Evolutionary conservation across 1,140 invertebrate species (phyloP), one percentile per base, ranked within the genome.

Genomic region (Phocides pigmalion): DNA sequence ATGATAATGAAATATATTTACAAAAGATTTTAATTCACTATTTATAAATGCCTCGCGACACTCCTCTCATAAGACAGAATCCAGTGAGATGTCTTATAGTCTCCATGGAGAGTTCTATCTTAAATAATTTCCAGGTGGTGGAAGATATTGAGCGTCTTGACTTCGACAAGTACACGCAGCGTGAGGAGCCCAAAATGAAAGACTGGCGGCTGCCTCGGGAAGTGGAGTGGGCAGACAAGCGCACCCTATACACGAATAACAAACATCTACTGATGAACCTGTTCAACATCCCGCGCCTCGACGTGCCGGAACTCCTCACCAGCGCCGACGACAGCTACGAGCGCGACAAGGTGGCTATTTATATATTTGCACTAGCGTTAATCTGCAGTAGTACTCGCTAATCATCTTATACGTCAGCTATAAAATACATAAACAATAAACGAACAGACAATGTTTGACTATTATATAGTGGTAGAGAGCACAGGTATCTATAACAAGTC

Each of bases 131-230:
- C 0, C 56, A 90, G 88, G 88, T 90, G 0, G 93, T 97, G 0
- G 96, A 98, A 82, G 97, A 98, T 91, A 96, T 98, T 54, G 97
- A 98, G 84, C 86, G 94, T 46, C 91, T 98, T n/a, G 92, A 96
- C 83, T 96, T 97, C 74, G 94, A 96, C 12, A 73, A 84, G 56
- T 94, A 92, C 69, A 81, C 74, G 0, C 89, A 93, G 47, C 89
- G 93, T 19, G 83, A 93, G 28, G 93, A 93, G 56, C 81, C 93
- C 44, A 96, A 96, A 81, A 89, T 96, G 86, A 83, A 92, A 50
- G 96, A 98, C 86, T 98, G 97, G 97, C 86, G 92, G n/a, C 90
- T 95, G 4, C 67, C 72, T 0, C 87, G 93, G 6, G 94, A 95
- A 67, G 83, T 93, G 68, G 93, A 94, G 25, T 96, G 94, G 94